Evolutionary conservation across 2,797 vertebrate species (phyloP), one percentile per base, ranked within the genome.

Genomic region (Phrynocephalus vlangalii): DNA sequence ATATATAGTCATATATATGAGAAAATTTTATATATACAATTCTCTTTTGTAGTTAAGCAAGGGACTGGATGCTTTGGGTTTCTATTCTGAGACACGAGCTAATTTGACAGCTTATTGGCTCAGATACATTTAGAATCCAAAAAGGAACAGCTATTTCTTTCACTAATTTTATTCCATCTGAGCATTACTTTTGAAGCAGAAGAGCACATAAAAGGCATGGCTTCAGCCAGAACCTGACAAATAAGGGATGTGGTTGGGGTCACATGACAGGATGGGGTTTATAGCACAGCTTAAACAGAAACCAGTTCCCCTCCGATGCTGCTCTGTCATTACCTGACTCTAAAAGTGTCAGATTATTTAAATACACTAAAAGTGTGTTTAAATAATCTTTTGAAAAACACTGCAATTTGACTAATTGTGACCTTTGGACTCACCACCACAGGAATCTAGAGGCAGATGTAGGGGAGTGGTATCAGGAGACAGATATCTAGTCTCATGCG

Each of bases 281-380:
- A 81, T 76, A 84, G 48, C 28, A 52, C 66, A 70, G 60, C n/a
- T 85, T 67, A 82, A 85, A 60, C 20, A 85, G 66, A 77, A n/a
- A 11, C 38, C 63, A 66, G n/a, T 50, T 85, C 33, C 50, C 26
- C 38, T 44, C 63, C 44, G 24, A 56, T 3, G 9, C 38, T 63
- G 52, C 16, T 28, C 16, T 28, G 70, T 80, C 48, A 70, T 81
- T 82, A 11, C 67, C 52, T 8, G 72, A 72, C n/a, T 71, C 6
- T 30, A 82, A 89, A 70, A 70, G 33, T 26, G n/a, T 44, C 38
- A 44, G 3, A 44, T 44, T 44, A 63, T 66, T 78, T 48, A 77
- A 85, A 56, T 33, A 48, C n/a, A 77, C 6, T 30, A 82, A 89
- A 70, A 70, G 33, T 26, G n/a, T 44, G 72, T 66, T 78, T 48